Evolutionary conservation across 2,888 invertebrate species (phyloP).

Genomic region (Ecliptopera silaceata): DNA sequence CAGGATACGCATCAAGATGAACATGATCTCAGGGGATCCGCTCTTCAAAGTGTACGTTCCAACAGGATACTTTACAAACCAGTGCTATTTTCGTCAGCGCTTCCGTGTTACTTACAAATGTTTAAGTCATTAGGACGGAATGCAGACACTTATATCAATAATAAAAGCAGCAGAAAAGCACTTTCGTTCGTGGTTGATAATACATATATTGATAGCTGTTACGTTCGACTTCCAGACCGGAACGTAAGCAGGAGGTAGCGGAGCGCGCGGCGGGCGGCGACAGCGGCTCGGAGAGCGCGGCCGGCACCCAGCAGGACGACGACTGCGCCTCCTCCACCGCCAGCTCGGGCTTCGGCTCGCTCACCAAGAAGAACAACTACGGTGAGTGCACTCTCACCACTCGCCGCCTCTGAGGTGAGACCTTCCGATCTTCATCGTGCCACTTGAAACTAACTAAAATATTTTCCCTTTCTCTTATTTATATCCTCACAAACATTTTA

Average conservation of each 20-base stretch:
- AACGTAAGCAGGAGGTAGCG: constrained; percentile 67
- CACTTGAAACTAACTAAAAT: no score
- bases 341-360: constrained; percentile 93
- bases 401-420: neutral
- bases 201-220: no score
- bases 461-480: no score
- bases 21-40: constrained; percentile 97
- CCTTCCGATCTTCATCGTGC: no score
- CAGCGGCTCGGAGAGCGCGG: constrained; percentile 72
- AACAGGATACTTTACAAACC: neutral
- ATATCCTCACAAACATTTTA: no score
- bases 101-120: neutral
- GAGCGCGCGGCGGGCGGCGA: constrained; percentile 68
- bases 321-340: constrained; percentile 88
- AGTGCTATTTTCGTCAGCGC: neutral
- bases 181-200: no score
- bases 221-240: constrained; percentile 55
- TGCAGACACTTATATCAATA: neutral
- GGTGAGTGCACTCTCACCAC: constrained; percentile 43
- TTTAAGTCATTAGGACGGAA: neutral
- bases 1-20: constrained; percentile 94
- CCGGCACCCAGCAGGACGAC: constrained; percentile 74
- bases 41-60: constrained; percentile 95
- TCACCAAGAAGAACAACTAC: constrained; percentile 89
- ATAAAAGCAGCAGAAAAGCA: neutral